Evolutionary conservation across 1,140 invertebrate species (phyloP).

Genomic region (Catajapyx aquilonaris): DNA sequence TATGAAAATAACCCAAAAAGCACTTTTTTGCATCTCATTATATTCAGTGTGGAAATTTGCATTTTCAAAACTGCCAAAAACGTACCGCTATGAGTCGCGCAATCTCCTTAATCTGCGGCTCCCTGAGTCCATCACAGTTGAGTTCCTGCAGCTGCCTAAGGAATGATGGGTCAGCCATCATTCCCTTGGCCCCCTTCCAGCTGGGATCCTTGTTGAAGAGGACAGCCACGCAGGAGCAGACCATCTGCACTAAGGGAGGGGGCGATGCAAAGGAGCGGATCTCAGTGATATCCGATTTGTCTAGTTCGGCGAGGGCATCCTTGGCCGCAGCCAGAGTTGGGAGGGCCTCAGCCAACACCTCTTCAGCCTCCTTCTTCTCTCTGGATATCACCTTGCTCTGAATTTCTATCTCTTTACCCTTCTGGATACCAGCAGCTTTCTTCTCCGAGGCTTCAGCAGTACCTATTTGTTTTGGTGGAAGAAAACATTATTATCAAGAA

Average conservation of each 20-base stretch:
- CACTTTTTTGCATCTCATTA: no score
- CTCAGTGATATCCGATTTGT: conserved; percentile 77
- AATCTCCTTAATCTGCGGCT: conserved; percentile 43
- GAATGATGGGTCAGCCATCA: conserved; percentile 79
- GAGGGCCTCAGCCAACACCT: conserved; percentile 49
- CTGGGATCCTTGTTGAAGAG: conserved; percentile 62
- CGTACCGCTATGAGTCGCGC: conserved; percentile 22
- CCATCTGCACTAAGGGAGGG: conserved; percentile 59
- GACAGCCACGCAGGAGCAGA: conserved; percentile 72
- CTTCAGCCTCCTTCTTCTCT: conserved; percentile 63
- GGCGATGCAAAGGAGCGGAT: conserved; percentile 80
- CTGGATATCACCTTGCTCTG: conserved; percentile 49
- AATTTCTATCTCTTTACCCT: conserved; percentile 54
- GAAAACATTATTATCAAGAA: no score
- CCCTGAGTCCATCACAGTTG: conserved; percentile 59
- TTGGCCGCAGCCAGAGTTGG: conserved; percentile 60
- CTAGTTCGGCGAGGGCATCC: conserved; percentile 50
- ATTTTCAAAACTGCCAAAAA: neutral
- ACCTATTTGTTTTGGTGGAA: neutral
- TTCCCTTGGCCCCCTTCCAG: conserved; percentile 71
- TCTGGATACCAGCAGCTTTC: conserved; percentile 48
- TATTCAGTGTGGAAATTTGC: no score
- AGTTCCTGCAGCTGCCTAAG: conserved; percentile 55
- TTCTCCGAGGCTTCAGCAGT: conserved; percentile 44
- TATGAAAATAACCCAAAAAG: no score